A percentile compares a stretch with the other conserved stretches of the same genome.
Conservation (phyloP, 2,797 vertebrate genomes). For the Mormyrus hasselquistii region DNA sequence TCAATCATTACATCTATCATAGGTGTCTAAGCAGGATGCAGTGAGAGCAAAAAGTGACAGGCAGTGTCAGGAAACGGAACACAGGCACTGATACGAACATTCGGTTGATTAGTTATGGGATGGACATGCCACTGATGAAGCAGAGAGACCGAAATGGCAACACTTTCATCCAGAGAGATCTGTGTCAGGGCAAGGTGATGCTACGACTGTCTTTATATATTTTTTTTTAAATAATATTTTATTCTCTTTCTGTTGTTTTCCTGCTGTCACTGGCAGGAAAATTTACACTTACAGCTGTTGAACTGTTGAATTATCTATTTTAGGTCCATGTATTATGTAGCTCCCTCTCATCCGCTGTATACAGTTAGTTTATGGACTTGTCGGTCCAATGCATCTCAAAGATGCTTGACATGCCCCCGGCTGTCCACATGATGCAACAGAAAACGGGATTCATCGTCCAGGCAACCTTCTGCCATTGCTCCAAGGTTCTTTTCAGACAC, state of each 20-base stretch:
- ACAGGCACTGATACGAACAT: background rate
- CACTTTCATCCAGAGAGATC: background rate
- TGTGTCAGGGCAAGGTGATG: background rate
- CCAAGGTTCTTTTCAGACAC: background rate
- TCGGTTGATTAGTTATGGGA: background rate
- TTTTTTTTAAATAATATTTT: background rate
- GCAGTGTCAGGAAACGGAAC: background rate
- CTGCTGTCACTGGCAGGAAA: background rate
- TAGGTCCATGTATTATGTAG: background rate
- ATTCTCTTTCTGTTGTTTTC: background rate
- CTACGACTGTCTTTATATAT: background rate
- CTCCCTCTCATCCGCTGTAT: background rate
- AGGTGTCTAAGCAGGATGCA: background rate
- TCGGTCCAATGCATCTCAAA: background rate
- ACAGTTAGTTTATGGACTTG: background rate
- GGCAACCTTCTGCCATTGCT: background rate
- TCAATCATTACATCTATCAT: background rate
- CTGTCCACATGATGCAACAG: background rate
- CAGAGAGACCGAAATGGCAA: background rate
- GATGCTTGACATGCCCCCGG: background rate
- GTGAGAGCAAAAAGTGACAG: background rate
- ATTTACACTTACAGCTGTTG: background rate
- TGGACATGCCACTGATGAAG: background rate
- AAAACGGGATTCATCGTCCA: background rate
- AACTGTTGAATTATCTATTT: background rate